Evolutionary conservation across 2,888 invertebrate species (phyloP), one percentile per base, ranked within the genome.

Genomic region (Frankliniella intonsa): DNA sequence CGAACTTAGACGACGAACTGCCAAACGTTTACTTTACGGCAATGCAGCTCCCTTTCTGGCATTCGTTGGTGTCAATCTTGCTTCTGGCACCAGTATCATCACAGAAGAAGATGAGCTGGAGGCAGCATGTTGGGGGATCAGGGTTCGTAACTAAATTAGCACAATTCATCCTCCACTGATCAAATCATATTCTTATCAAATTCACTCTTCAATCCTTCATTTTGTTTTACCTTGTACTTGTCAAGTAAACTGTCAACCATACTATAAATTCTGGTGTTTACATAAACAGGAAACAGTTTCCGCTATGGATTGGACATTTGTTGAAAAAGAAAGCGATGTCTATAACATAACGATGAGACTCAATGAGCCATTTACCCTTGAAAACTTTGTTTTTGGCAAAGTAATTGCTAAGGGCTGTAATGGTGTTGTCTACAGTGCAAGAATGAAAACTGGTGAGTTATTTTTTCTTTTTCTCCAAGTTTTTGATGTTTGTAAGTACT

Each of bases 401-500:
- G 90, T 92, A 2, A 92, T 96, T 85, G 94, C 93, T 10, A 94
- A 95, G 87, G 95, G 95, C 22, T 93, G 94, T 86, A 94, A 93
- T 84, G 95, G 94, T 50, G 94, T 94, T 50, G 94, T 96, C 0
- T 94, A 95, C 87, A 91, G 92, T 7, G 94, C 94, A 1, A 90
- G 90, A 82, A 88, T 91, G 81, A 90, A 90, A 84, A 85, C 85
- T 82, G 83, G 83, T 84, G 80, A 51, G 22, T 81, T 38, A 5
- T 38, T 38, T 38, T 65, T 49, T 8, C n/a, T 25, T 11, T 38
- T 65, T 19, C 49, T 76, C 8, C 9, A 9, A 55, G 65, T 51
- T 81, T 51, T 82, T 69, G 2, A 38, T 82, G 14, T 3, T 76
- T 82, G 49, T 62, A n/a, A 82, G n/a, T 49, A 55, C n/a, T n/a